phyloP scores from a whole-genome alignment of 2,113 vertebrate species.

The Thunnus maccoyii region DNA sequence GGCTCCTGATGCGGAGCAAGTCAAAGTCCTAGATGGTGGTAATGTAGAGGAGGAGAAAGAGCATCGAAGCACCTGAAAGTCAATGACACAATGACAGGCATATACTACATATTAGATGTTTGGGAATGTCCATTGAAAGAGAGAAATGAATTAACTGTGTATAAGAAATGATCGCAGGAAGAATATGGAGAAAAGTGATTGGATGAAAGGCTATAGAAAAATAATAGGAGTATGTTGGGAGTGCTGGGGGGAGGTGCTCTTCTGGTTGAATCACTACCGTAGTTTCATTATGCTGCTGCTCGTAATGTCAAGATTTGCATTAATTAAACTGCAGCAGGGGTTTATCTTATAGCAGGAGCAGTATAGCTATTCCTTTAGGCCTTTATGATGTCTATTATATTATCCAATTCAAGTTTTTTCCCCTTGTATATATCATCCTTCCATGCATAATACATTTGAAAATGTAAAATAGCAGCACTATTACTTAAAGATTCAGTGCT shows the following conservation, averaged over 20 bases:
- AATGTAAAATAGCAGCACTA: not conserved
- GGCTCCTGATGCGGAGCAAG: not conserved
- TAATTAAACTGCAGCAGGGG: constrained; percentile 56
- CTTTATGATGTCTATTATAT: constrained; percentile 12
- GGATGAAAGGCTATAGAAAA: constrained; percentile 6
- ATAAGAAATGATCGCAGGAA: not conserved
- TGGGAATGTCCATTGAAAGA: not conserved
- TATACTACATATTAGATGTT: not conserved
- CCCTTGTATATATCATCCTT: constrained; percentile 13
- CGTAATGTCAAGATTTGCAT: constrained; percentile 72
- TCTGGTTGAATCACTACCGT: constrained; percentile 29
- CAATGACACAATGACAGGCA: not conserved
- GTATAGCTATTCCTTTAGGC: constrained; percentile 24
- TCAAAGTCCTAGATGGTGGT: not conserved
- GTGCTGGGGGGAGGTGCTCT: constrained; percentile 15
- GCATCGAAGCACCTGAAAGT: not conserved
- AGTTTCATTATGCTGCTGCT: constrained; percentile 50
- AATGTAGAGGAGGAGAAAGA: too few relatives aligned
- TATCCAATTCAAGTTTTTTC: not conserved
- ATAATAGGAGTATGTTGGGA: constrained; percentile 23
- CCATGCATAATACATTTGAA: constrained; percentile 10
- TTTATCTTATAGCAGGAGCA: constrained; percentile 12
- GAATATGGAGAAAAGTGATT: constrained; percentile 22
- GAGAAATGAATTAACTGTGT: not conserved
- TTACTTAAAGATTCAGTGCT: not conserved